Percentiles rank a stretch among this genome's conserved stretches.
Evolutionary conservation across 2,888 invertebrate species (phyloP).

Genomic region (Tetramorium bicarinatum): DNA sequence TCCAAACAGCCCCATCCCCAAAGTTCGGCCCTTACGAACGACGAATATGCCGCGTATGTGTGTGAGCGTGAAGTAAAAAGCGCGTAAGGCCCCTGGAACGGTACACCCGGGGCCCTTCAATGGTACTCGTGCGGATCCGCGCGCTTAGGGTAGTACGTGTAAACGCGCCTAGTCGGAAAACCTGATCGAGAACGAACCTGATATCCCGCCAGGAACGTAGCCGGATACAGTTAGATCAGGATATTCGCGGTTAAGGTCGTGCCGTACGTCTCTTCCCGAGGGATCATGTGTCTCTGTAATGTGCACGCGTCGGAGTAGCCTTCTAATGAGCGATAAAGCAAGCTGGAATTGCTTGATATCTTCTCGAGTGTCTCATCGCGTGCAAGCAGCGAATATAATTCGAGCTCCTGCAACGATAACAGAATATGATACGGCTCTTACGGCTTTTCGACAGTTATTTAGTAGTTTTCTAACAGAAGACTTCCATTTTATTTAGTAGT

Average conservation of each 20-base stretch:
- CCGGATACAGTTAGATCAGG: conserved; percentile 66
- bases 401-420: conserved; percentile 17
- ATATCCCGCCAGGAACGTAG: conserved; percentile 63
- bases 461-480: not conserved
- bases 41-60: not conserved
- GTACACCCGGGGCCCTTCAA: conserved; percentile 73
- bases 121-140: conserved; percentile 74
- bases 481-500: not conserved
- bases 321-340: conserved; percentile 64
- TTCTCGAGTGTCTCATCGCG: conserved; percentile 52
- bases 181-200: conserved; percentile 77
- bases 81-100: conserved; percentile 75
- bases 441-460: conserved; percentile 15
- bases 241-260: conserved; percentile 56
- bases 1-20: conserved; percentile 70
- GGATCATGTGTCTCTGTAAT: conserved; percentile 58
- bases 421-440: conserved; percentile 24
- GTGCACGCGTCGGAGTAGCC: conserved; percentile 50
- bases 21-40: conserved; percentile 67
- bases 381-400: conserved; percentile 48
- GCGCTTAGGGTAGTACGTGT: conserved; percentile 31
- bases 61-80: conserved; percentile 69
- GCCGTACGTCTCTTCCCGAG: conserved; percentile 45
- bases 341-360: conserved; percentile 58
- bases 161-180: conserved; percentile 64